These are phyloP conservation scores for Cyaniris semiargus DNA, from an alignment of 2,888 invertebrate species.

Conservation along the genomic window DNA sequence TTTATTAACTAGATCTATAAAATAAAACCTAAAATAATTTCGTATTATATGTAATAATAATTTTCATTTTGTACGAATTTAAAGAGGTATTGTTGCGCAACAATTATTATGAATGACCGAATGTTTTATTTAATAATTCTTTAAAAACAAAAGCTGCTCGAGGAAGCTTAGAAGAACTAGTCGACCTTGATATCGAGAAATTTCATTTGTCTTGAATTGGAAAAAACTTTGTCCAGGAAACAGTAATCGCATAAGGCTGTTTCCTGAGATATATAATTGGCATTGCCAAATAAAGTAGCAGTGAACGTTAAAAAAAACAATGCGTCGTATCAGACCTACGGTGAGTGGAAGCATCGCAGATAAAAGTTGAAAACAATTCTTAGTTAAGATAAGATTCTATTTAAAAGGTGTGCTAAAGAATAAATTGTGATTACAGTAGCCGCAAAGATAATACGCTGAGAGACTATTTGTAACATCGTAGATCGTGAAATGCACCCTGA, in stretches of 20 bases:
- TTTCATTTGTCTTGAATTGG: slow-evolving; percentile 18
- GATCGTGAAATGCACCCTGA: no score
- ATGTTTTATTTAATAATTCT: not conserved
- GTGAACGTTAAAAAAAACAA: not conserved
- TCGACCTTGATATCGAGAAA: not conserved
- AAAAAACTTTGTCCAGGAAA: slow-evolving; percentile 21
- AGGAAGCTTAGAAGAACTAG: slow-evolving; percentile 20
- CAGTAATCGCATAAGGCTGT: not conserved
- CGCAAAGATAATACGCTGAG: no score
- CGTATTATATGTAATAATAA: no score
- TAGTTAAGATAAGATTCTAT: no score
- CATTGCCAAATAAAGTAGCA: not conserved
- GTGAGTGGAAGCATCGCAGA: not conserved
- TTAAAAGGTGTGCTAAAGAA: no score
- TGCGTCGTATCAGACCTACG: not conserved
- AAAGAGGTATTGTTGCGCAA: not conserved
- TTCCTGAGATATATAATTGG: slow-evolving; percentile 18
- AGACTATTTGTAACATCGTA: no score
- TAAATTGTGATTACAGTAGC: no score
- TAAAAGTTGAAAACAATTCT: no score
- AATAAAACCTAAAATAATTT: no score
- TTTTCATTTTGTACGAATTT: not conserved
- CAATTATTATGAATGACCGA: not conserved
- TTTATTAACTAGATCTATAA: no score
- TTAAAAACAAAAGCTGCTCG: not conserved